These are phyloP conservation scores for Trissoscelio sp. DNA, from an alignment of 2,888 invertebrate genomes.

Conservation along the genomic window DNA sequence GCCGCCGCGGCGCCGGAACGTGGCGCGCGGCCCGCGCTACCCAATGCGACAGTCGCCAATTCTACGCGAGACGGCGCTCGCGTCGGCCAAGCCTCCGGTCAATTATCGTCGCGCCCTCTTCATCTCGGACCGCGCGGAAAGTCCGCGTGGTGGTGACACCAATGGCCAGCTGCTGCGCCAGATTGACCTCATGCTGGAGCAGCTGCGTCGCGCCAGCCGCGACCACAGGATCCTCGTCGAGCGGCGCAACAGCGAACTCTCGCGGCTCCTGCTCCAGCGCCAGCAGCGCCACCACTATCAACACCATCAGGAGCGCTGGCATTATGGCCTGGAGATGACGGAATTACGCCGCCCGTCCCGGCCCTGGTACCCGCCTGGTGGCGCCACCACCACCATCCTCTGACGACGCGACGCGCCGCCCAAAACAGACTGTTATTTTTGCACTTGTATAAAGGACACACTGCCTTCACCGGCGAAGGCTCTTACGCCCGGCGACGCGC, in stretches of 20 bases:
- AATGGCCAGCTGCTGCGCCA: slow-evolving; percentile 76
- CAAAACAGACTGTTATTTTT: slow-evolving; percentile 66
- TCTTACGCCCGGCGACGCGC: slow-evolving; percentile 29
- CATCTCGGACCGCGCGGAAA: slow-evolving; percentile 42
- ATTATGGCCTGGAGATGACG: not conserved
- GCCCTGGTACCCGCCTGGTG: slow-evolving; percentile 13
- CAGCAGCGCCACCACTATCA: slow-evolving; percentile 2
- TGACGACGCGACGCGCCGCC: slow-evolving; percentile 47
- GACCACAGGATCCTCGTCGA: slow-evolving; percentile 78
- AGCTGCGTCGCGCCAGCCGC: slow-evolving; percentile 77
- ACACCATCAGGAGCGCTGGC: too few relatives aligned
- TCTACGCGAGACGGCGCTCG: slow-evolving; percentile 49
- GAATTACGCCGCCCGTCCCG: not conserved
- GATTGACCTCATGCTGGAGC: slow-evolving; percentile 77
- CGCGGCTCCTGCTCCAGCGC: slow-evolving; percentile 46
- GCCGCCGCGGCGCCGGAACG: slow-evolving; percentile 18
- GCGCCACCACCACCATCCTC: slow-evolving; percentile 62
- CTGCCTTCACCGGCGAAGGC: slow-evolving; percentile 42
- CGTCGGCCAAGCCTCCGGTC: slow-evolving; percentile 47
- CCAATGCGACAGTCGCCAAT: slow-evolving; percentile 54
- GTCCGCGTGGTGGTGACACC: not conserved
- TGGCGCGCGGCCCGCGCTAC: slow-evolving; percentile 9
- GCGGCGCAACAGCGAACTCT: slow-evolving; percentile 72
- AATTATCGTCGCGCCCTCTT: slow-evolving; percentile 50
- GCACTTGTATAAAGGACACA: slow-evolving; percentile 60